Conservation (phyloP, 35 echinoderm and acorn worm genomes). For the Amphiura filiformis region DNA sequence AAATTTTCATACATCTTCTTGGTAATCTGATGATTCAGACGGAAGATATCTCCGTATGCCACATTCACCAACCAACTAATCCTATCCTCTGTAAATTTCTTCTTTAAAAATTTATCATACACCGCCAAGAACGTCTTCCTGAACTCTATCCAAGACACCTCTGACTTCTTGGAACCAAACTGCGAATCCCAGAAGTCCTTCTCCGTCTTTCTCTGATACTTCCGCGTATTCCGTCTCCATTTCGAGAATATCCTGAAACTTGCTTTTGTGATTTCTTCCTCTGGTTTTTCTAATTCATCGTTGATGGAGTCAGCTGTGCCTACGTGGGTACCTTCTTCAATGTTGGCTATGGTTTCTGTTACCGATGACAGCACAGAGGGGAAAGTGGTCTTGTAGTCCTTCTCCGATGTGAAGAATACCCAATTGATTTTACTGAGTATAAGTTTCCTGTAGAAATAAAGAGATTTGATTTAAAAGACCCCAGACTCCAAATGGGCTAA, state of each 20-base stretch:
- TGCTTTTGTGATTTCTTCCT: not conserved
- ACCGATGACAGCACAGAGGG: conserved; percentile 22
- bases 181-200: conserved; percentile 84
- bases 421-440: conserved; percentile 89
- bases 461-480: not conserved
- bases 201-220: not conserved
- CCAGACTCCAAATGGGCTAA: too few relatives aligned
- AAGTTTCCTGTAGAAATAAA: conserved; percentile 53
- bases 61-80: conserved; percentile 74
- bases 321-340: not conserved
- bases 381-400: conserved; percentile 11
- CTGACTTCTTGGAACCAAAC: conserved; percentile 36
- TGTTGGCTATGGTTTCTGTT: not conserved
- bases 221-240: not conserved
- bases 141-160: conserved; percentile 77
- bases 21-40: conserved; percentile 51
- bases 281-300: not conserved
- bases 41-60: conserved; percentile 77
- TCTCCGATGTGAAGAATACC: conserved; percentile 70
- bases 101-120: conserved; percentile 59
- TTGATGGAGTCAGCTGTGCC: not conserved
- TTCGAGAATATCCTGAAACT: not conserved
- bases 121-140: conserved; percentile 51
- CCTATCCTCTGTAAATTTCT: conserved; percentile 56
- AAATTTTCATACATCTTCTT: conserved; percentile 68